A percentile compares a stretch with the other conserved stretches of the same genome.
Conservation (phyloP, 1,140 invertebrate genomes). For the Drusus annulatus region DNA sequence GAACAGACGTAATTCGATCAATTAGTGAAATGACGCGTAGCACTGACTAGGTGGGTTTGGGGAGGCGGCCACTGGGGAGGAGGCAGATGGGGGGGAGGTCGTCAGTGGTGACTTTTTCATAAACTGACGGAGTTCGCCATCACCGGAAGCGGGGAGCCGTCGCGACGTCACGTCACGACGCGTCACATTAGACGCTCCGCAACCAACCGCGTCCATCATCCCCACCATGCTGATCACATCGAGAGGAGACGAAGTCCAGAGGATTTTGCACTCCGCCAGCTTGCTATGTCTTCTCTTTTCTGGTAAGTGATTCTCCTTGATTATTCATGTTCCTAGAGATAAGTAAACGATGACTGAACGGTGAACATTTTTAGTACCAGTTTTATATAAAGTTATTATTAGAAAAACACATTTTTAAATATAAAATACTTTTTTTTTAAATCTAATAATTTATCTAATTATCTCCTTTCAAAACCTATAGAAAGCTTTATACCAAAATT, state of each 20-base stretch:
- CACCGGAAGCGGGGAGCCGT: not conserved
- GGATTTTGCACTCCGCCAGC: not conserved
- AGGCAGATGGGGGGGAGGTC: not conserved
- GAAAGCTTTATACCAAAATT: no score
- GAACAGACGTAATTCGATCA: slow-evolving; percentile 41
- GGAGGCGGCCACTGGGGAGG: not conserved
- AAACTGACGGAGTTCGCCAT: not conserved
- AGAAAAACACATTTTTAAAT: no score
- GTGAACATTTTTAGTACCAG: no score
- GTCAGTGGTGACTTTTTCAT: not conserved
- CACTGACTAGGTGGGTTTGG: not conserved
- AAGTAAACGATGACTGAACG: no score
- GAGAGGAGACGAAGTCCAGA: not conserved
- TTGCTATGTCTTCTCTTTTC: not conserved
- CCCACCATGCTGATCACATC: no score
- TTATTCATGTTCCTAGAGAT: no score
- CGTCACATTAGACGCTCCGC: not conserved
- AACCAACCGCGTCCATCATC: no score
- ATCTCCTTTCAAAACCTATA: no score
- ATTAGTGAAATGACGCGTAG: slow-evolving; percentile 44
- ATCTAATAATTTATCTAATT: no score
- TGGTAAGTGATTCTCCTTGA: not conserved
- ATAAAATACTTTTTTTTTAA: no score
- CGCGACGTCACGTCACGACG: not conserved
- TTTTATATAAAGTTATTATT: no score